Evolutionary conservation across 64 coral and sea anemone species (phyloP), one percentile per base, ranked within the genome.

Genomic region (Stylophora pistillata): DNA sequence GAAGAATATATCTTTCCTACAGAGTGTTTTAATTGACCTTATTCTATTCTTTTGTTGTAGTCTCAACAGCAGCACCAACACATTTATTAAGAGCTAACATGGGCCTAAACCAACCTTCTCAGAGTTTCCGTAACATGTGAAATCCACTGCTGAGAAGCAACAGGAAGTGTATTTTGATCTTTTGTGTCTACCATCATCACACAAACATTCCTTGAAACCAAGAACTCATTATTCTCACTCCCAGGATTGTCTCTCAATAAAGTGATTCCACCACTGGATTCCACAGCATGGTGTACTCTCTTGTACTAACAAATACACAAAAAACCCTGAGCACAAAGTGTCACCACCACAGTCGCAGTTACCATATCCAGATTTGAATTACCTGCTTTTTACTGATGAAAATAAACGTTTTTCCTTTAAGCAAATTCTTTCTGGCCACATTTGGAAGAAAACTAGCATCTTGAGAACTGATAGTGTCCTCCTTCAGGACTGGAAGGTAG

Each of bases 321-420:
- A 3, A 47, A 47, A 47, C 3, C 37, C 37, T 10, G 4, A 13
- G 21, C 20, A 3, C 31, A 16, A 5, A 9, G 78, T 53, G 30
- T 23, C 29, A 52, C 37, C 23, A 71, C 17, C 17, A 18, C 25
- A 16, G 27, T 31, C 20, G 23, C 71, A 1, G 15, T 28, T 4
- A 13, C 23, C 18, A 64, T 30, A 28, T 64, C 12, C 7, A 47
- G 37, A 47, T 47, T 5, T 32, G 30, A 21, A 32, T 63, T 86
- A 95, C 96, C 89, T 98, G 96, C 74, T 98, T 98, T 70, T 89
- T 98, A 78, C 90, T 95, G 17, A 95, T 77, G 83, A 98, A 98
- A 18, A 95, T 56, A 53, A 98, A 98, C 18, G 87, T 93, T 73
- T 93, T 92, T 85, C 91, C 74, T 74, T 13, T 30, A 17, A 96